Evolutionary conservation across 1,140 invertebrate genomes (phyloP).

Genomic region (Tetraneura akinire): DNA sequence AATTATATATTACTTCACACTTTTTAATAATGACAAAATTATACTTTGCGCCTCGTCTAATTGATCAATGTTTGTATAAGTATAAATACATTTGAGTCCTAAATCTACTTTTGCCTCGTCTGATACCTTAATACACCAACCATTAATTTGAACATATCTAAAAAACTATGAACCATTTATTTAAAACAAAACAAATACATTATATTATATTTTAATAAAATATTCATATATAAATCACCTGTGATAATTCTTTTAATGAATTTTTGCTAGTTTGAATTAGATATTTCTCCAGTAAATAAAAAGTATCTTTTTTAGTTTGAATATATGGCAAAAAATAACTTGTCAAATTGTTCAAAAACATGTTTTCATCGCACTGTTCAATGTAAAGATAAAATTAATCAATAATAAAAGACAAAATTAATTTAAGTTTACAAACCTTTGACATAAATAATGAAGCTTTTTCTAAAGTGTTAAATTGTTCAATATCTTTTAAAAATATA

Average conservation of each 20-base stretch:
- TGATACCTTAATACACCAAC: conserved; percentile 23
- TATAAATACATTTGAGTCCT: conserved; percentile 34
- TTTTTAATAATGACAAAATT: conserved; percentile 34
- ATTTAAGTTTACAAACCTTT: conserved; percentile 23
- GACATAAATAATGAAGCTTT: conserved; percentile 44
- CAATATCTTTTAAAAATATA: conserved; percentile 42
- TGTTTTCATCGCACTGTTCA: conserved; percentile 31
- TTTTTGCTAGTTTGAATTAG: conserved; percentile 23
- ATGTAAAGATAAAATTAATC: background rate
- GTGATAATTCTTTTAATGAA: conserved; percentile 28
- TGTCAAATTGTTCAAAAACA: conserved; percentile 18
- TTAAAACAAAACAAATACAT: background rate
- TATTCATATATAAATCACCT: background rate
- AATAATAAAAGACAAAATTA: background rate
- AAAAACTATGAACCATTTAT: conserved; percentile 9
- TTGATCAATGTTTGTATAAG: conserved; percentile 30
- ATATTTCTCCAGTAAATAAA: conserved; percentile 34
- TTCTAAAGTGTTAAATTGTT: conserved; percentile 38
- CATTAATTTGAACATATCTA: conserved; percentile 32
- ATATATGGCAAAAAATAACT: conserved; percentile 42
- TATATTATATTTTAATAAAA: no score
- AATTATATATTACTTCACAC: conserved; percentile 29
- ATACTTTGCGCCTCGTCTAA: conserved; percentile 33
- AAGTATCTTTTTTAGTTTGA: conserved; percentile 23
- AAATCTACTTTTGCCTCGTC: conserved; percentile 29